Base-by-base conservation (phyloP, 2,888 invertebrate genomes). In the Apantesis nais region DNA sequence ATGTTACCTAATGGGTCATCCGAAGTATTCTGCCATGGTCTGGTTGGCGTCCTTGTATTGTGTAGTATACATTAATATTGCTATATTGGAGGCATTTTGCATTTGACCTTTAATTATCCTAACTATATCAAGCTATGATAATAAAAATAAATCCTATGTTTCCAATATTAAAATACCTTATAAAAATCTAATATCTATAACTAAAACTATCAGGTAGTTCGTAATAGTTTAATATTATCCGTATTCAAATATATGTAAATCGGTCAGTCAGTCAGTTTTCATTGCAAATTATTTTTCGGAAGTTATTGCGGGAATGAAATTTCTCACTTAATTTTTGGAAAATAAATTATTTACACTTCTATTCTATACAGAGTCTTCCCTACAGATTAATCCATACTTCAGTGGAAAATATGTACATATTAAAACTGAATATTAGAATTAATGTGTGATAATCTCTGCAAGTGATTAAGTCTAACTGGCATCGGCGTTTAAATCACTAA, bases 101-200 rank as follows among this genome's bases (percentile, higher is more conserved):
- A n/a, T 52, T 9, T 2, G 48, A 52, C n/a, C n/a, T n/a, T 52
- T 52, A 52, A 52, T 52, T 22, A 22, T n/a, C n/a, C 19, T 48
- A 48, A 8, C 22, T 48, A 19, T 48, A 22, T 48, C 22, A 48
- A 48, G 22, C 22, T 48, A 48, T 52, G 11, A 52, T n/a, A n/a
- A 11, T n/a, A 52, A 22, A 5, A 52, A 52, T 52, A 52, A 52
- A 22, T 52, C 48, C 0, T 11, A 39, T n/a, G n/a, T 31, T 25
- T 60, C 29, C 29, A 60, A 29, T 60, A 60, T 19, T 29, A 60
- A 60, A 31, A 60, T 29, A 11, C 48, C 48, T 52, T 52, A 52
- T 52, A 60, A 60, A n/a, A 60, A 60, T 29, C 60, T 29, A 31
- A 31, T 14, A 16, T 60, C 60, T 60, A 60, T 29, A 60, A 60